Conservation (phyloP, 2,888 invertebrate genomes). For the Gortyna flavago region DNA sequence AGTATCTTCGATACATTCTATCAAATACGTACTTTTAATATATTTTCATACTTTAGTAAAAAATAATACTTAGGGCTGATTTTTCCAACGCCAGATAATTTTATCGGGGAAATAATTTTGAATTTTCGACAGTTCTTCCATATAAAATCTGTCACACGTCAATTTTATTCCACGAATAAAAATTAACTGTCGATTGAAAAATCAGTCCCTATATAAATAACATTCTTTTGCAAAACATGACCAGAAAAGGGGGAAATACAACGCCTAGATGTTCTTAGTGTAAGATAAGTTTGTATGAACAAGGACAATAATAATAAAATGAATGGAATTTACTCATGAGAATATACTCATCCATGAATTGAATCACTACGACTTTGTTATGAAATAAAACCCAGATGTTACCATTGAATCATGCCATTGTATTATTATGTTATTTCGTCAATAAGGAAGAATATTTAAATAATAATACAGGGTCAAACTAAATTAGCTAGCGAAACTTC, state of each 20-base stretch:
- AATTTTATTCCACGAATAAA: no score
- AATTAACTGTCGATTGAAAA: no score
- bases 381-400: conserved; percentile 40
- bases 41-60: not conserved
- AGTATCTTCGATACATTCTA: not conserved
- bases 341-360: conserved; percentile 15
- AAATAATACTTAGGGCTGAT: not conserved
- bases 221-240: not conserved
- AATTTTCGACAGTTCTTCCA: no score
- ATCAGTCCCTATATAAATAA: not conserved
- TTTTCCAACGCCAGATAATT: no score
- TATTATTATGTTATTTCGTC: not conserved
- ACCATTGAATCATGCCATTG: conserved; percentile 28
- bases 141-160: no score
- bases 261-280: not conserved
- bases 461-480: not conserved
- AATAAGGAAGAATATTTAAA: conserved; percentile 13
- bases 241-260: conserved; percentile 22
- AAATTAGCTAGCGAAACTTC: not conserved
- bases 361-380: conserved; percentile 34
- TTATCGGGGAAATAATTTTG: no score
- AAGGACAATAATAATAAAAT: conserved; percentile 22
- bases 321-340: conserved; percentile 19
- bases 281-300: conserved; percentile 5
- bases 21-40: not conserved